A percentile compares a stretch with the other conserved stretches of the same genome.
Evolutionary conservation across 1,140 invertebrate species (phyloP).

Genomic region (Steinernema khuongi): DNA sequence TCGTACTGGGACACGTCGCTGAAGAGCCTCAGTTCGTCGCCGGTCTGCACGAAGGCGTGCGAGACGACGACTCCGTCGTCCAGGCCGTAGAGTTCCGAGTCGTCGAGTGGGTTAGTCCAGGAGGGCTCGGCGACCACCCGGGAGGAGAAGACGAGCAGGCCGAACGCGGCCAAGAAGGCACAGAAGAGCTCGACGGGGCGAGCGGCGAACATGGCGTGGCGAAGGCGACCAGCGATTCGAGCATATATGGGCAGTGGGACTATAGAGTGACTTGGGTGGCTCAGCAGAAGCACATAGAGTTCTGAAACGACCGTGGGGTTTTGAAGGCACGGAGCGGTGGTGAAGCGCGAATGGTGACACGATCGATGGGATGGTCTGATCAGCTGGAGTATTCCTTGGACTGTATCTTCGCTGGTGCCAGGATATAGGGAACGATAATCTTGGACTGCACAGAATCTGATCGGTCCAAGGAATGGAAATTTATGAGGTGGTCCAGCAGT

Average conservation of each 20-base stretch:
- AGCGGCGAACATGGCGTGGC: neutral
- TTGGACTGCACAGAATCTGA: too few species aligned
- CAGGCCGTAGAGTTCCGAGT: neutral
- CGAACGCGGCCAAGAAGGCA: neutral
- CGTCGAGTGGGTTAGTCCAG: neutral
- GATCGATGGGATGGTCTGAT: too few species aligned
- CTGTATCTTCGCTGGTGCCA: too few species aligned
- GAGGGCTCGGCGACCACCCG: neutral
- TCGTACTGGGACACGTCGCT: conserved; percentile 64
- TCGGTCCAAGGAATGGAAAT: too few species aligned
- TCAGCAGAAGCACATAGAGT: neutral
- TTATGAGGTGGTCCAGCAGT: too few species aligned
- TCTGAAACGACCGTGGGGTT: neutral
- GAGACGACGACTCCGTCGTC: conserved; percentile 5
- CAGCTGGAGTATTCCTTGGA: too few species aligned
- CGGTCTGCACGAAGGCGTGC: conserved; percentile 67
- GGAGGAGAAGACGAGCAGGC: neutral
- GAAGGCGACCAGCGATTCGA: neutral
- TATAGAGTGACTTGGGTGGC: neutral
- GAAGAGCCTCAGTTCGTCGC: conserved; percentile 68
- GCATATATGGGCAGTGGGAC: conserved; percentile 10
- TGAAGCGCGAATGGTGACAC: too few species aligned
- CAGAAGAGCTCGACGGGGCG: neutral
- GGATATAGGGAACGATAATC: too few species aligned
- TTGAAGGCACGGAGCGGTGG: too few species aligned